phyloP scores from a whole-genome alignment of 2,797 vertebrate genomes.

The Linurgus olivaceus region DNA sequence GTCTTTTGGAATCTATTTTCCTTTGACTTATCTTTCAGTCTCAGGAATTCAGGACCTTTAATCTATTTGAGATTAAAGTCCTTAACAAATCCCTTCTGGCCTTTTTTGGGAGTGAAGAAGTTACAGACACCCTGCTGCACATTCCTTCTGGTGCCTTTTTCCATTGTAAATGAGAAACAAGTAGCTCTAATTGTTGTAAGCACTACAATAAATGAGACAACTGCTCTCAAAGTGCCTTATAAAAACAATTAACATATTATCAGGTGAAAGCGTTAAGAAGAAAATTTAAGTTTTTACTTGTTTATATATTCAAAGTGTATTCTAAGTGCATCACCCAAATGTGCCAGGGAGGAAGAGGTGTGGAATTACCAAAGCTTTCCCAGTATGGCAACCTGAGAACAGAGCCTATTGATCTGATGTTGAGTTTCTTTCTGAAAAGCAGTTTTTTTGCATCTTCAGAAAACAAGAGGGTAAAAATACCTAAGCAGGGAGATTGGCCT shows the following conservation, averaged over 20 bases:
- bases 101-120: constrained; percentile 48
- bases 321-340: neutral
- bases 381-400: neutral
- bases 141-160: constrained; percentile 23
- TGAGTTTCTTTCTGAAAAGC: neutral
- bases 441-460: neutral
- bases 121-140: constrained; percentile 36
- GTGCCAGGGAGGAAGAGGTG: neutral
- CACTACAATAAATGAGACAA: neutral
- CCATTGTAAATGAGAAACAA: constrained; percentile 24
- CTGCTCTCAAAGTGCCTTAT: constrained; percentile 11
- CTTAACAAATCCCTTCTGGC: constrained; percentile 54
- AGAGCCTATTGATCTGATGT: neutral
- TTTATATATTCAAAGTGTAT: neutral
- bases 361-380: neutral
- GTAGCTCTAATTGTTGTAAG: constrained; percentile 22
- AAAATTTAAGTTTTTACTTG: constrained; percentile 1
- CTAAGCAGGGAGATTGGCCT: neutral
- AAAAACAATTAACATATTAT: constrained; percentile 40
- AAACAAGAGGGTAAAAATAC: neutral
- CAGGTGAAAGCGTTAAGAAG: neutral
- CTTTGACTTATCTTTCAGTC: constrained; percentile 59
- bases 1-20: constrained; percentile 63
- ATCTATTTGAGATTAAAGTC: constrained; percentile 68
- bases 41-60: constrained; percentile 65